phyloP scores from a whole-genome alignment of 2,797 vertebrate species.

The Melanogrammus aeglefinus region DNA sequence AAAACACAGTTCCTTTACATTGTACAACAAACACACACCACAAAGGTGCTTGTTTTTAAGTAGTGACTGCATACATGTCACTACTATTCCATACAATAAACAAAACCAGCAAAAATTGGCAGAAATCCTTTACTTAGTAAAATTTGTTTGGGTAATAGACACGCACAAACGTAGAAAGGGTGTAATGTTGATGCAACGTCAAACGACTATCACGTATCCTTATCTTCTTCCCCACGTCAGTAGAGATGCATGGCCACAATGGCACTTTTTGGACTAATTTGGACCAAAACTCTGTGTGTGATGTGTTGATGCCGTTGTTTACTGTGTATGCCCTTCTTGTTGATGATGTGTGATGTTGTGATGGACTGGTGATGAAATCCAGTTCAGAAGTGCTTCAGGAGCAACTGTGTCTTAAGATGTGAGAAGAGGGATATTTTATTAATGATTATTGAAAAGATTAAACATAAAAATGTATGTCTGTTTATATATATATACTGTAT shows the following conservation, averaged over 20 bases:
- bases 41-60: slow-evolving; percentile 8
- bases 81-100: slow-evolving; percentile 32
- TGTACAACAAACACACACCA: slow-evolving; percentile 30
- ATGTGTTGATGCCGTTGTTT: background rate
- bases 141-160: slow-evolving; percentile 10
- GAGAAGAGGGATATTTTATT: background rate
- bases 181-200: too few species aligned
- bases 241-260: background rate
- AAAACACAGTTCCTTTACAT: slow-evolving; percentile 37
- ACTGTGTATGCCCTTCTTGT: background rate
- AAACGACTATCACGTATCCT: background rate
- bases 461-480: background rate
- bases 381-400: background rate
- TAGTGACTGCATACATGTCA: slow-evolving; percentile 29
- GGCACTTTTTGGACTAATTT: background rate
- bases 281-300: background rate
- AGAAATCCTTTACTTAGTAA: slow-evolving; percentile 25
- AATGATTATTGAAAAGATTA: background rate
- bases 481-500: too few species aligned
- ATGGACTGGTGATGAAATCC: background rate
- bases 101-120: slow-evolving; percentile 38
- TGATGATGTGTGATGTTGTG: background rate
- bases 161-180: background rate
- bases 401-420: background rate
- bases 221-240: background rate